Base-by-base conservation (phyloP, 2,888 invertebrate genomes). In the Plebejus anna region DNA sequence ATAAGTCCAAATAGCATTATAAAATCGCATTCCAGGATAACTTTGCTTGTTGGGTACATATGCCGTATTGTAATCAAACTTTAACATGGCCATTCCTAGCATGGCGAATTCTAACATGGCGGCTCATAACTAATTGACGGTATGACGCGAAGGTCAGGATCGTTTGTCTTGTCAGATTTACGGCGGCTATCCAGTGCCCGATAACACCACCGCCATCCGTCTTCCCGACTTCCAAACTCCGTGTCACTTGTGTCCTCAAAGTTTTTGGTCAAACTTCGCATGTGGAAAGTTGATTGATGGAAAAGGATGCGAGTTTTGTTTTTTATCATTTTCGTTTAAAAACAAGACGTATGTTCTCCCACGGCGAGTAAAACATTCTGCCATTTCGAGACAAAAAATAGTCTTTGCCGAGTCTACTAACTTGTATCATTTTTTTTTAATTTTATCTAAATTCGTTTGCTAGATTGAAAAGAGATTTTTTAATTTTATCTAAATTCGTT, bases 141-240 rank as follows among this genome's bases (percentile, higher is more conserved):
- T 80, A 81, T 77, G 80, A 83, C 82, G 83, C 81, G 81, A 83
- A 85, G 90, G 87, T 87, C 86, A 86, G 83, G 80, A 78, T 82
- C 89, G 90, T 91, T 86, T 88, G 89, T 91, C 90, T 90, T 88
- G 88, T 84, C 88, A 87, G 91, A 90, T 90, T 90, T 89, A 88
- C 87, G 88, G 83, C 84, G 87, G 88, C 88, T 89, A 90, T 89
- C 88, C 89, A 84, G 80, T 80, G 82, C 83, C 84, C 81, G 84
- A 86, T 86, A 85, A 84, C 84, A 78, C 78, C 38, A 75, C 78
- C 73, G 28, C 51, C 32, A 73, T 73, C 47, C 51, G 55, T 73
- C 73, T 55, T 73, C 55, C 47, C 72, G 47, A 72, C 66, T 61
- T 61, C 1, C 7, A 11, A 16, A 61, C 28, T 28, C 11, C 11